Base-by-base conservation (phyloP, 2,113 vertebrate genomes). In the Rousettus leschenaultii region DNA sequence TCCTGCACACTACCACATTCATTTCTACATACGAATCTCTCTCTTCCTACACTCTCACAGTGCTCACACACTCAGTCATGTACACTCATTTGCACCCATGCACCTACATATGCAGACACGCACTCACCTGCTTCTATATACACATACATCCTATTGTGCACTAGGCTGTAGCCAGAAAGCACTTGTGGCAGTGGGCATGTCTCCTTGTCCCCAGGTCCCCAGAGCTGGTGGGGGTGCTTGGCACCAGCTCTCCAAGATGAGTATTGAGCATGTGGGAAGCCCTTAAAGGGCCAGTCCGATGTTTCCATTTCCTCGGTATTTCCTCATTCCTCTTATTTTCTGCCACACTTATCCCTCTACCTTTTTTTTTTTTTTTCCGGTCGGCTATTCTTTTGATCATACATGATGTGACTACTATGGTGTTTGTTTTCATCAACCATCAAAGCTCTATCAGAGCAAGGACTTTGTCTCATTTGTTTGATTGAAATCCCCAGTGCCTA, bases 341-440 rank as follows among this genome's bases (percentile, higher is more conserved):
- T 90, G 70, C 53, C 57, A 7, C 74, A 33, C 30, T 78, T 63
- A 33, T 5, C 28, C 30, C 40, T 16, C 51, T 4, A n/a, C n/a
- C 22, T 48, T 40, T 38, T 33, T 63, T 28, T 24, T 57, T 33
- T 63, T 57, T 40, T 33, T 33, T 53, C 21, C 16, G 28, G 22
- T 70, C 68, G 43, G 11, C 63, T 86, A 0, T 19, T 33, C 4
- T 79, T 79, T 89, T 73, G 75, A 48, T 90, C 65, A 35, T 82
- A 83, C 11, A n/a, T 48, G 74, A 88, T 65, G 26, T 74, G 75
- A 35, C 38, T 33, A 7, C 80, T 91, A 38, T 33, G 40, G 21
- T 48, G 22, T 91, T 95, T 74, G 40, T 85, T 92, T 92, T 85
- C 73, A 91, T 92, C 70, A 92, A 35, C 70, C 38, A 9, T 92